Conservation (phyloP, 2,888 invertebrate genomes). For the Eulithis prunata region DNA sequence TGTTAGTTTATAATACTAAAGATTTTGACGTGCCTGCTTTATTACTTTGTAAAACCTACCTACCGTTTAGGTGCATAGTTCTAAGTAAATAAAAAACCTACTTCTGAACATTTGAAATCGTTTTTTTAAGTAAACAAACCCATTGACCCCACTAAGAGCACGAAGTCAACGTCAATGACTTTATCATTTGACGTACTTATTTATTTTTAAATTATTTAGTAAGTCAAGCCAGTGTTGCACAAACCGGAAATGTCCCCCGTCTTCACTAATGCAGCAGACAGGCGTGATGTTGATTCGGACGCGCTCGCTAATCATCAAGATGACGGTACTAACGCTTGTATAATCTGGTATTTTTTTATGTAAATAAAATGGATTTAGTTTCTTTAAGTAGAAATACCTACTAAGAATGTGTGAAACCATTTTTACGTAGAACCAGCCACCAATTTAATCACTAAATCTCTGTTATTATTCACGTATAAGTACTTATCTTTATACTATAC, state of each 20-base stretch:
- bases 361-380: constrained; percentile 1
- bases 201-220: constrained; percentile 3
- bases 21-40: too few species aligned
- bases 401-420: neutral
- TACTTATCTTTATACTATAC: too few species aligned
- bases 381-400: neutral
- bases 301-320: constrained; percentile 11
- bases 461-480: too few species aligned
- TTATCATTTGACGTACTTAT: constrained; percentile 1
- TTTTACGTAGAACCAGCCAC: too few species aligned
- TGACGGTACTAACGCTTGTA: neutral
- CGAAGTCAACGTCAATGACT: constrained; percentile 3
- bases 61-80: too few species aligned
- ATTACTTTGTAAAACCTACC: too few species aligned
- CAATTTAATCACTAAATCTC: too few species aligned
- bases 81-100: too few species aligned
- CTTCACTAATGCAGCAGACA: constrained; percentile 6
- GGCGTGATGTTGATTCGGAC: constrained; percentile 12
- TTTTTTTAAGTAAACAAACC: neutral
- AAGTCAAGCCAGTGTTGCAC: constrained; percentile 4
- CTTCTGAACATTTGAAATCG: neutral
- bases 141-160: neutral
- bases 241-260: constrained; percentile 12
- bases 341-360: neutral
- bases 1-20: too few species aligned